Evolutionary conservation across 2,888 invertebrate genomes (phyloP).

Genomic region (Tridacna gigas): DNA sequence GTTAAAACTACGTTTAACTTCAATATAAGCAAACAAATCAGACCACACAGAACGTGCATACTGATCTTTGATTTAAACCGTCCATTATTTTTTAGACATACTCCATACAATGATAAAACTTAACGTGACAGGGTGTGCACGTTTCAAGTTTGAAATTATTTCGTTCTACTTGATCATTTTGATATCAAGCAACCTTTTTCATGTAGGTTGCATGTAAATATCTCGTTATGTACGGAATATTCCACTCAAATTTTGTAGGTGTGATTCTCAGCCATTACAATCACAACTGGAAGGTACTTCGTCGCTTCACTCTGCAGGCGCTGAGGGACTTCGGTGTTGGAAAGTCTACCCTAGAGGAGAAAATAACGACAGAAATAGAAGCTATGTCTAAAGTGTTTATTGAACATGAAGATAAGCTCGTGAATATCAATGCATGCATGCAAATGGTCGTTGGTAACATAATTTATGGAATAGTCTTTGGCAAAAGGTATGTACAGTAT

Average conservation of each 20-base stretch:
- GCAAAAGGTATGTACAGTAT: conserved; percentile 66
- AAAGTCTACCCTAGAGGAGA: conserved; percentile 65
- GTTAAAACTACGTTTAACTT: no score
- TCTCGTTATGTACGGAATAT: not conserved
- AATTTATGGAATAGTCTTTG: conserved; percentile 72
- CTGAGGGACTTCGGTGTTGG: conserved; percentile 69
- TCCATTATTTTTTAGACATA: no score
- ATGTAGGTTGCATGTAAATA: not conserved
- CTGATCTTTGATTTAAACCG: no score
- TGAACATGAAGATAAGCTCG: conserved; percentile 35
- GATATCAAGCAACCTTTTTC: not conserved
- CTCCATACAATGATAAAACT: no score
- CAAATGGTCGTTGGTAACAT: conserved; percentile 64
- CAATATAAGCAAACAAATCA: no score
- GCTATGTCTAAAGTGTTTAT: conserved; percentile 45
- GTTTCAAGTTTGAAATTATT: no score
- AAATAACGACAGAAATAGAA: conserved; percentile 60
- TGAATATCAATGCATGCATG: conserved; percentile 44
- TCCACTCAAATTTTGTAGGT: not conserved
- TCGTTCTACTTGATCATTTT: not conserved
- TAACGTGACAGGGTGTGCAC: no score
- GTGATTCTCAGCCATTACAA: conserved; percentile 35
- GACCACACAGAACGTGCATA: no score
- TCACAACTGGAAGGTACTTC: conserved; percentile 55
- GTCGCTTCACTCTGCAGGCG: conserved; percentile 56